Base-by-base conservation (phyloP, 2,797 vertebrate species). In the Telmatherina bonti region DNA sequence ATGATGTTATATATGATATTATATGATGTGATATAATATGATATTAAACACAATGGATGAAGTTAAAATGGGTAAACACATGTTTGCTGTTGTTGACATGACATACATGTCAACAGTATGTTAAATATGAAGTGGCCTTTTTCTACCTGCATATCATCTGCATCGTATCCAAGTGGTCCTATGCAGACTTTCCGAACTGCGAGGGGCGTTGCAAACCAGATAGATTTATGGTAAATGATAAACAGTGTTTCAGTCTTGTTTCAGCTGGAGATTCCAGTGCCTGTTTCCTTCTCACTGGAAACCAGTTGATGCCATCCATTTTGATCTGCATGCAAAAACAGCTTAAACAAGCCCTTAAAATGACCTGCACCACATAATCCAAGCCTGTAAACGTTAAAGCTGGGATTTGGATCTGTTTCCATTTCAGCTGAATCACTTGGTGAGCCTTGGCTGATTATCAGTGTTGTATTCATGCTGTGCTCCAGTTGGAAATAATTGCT, bases 311-410 rank as follows among this genome's bases (percentile, higher is more conserved):
- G 22, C 43, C 47, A 45, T 66, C 15, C 26, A 26, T 63, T 73
- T 43, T 10, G 27, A 76, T 61, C n/a, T n/a, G 12, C 30, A 22
- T 58, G 24, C 62, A 81, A 62, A n/a, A 76, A 26, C 22, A 49
- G 6, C 31, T 24, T 67, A 38, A 65, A 15, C 6, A 0, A 66
- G 55, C 24, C 27, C 4, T 61, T n/a, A 45, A 59, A 64, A 52
- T 31, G n/a, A 54, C 60, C 69, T 4, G 27, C 58, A 35, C 57
- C n/a, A 29, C 61, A 54, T 36, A 51, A 59, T 72, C 49, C 63
- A 63, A 67, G 62, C 35, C 22, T 54, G 58, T 20, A 24, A 67
- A 66, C 41, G 27, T 1, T 27, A 11, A 51, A 62, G 53, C 33
- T 76, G 51, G 13, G 24, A 33, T 65, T 69, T 51, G 26, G 31